A percentile compares a stretch with the other conserved stretches of the same genome.
phyloP scores from a whole-genome alignment of 2,113 vertebrate species.

The Chaenogobius annularis region DNA sequence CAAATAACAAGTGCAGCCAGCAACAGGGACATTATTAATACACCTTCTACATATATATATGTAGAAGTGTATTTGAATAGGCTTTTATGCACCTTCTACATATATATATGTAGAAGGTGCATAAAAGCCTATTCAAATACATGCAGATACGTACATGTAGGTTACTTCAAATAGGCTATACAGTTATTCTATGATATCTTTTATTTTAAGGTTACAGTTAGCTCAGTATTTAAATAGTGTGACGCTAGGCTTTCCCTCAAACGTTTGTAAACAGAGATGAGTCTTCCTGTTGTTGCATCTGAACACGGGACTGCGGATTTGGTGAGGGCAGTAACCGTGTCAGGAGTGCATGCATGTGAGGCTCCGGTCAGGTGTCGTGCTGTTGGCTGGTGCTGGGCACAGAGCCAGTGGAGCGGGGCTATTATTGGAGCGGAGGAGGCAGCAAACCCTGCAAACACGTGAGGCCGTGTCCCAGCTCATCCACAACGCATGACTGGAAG shows the following conservation, averaged over 20 bases:
- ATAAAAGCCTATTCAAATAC: too few relatives aligned
- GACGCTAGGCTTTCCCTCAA: conserved; percentile 8
- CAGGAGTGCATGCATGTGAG: conserved; percentile 80
- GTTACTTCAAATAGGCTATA: too few relatives aligned
- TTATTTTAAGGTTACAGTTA: too few relatives aligned
- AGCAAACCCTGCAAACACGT: conserved; percentile 73
- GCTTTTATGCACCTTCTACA: not conserved
- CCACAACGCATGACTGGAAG: conserved; percentile 63
- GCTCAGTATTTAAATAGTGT: too few relatives aligned
- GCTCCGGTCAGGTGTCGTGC: conserved; percentile 78
- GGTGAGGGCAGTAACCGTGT: conserved; percentile 66
- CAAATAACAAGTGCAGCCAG: conserved; percentile 50
- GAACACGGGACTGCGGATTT: conserved; percentile 74
- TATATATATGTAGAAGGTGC: too few relatives aligned
- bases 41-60: not conserved
- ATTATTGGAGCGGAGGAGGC: conserved; percentile 78
- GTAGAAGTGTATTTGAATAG: too few relatives aligned
- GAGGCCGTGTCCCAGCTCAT: conserved; percentile 73
- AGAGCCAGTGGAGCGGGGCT: conserved; percentile 70
- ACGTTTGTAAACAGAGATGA: conserved; percentile 57
- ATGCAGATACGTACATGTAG: too few relatives aligned
- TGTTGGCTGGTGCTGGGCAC: conserved; percentile 65
- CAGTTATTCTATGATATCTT: too few relatives aligned
- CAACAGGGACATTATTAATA: not conserved
- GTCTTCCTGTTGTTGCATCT: conserved; percentile 40